phyloP scores from a whole-genome alignment of 2,113 vertebrate genomes.

The Patagioenas fasciata region DNA sequence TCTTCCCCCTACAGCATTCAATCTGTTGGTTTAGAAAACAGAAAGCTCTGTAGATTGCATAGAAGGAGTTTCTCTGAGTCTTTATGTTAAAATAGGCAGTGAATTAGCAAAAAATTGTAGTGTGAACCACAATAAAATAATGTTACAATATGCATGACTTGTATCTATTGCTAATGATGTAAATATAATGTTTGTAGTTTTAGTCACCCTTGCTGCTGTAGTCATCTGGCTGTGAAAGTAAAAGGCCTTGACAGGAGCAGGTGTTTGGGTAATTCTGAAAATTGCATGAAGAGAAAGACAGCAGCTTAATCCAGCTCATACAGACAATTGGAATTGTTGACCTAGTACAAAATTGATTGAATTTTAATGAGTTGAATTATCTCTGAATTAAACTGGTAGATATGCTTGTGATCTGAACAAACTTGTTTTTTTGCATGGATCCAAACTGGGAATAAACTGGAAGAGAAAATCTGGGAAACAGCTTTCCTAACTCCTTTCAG shows the following conservation, averaged over 20 bases:
- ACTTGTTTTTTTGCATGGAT: not conserved
- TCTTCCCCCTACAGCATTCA: not conserved
- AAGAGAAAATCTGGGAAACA: not conserved
- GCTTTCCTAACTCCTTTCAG: not conserved
- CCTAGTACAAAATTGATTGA: conserved; percentile 9
- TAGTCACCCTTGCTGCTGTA: not conserved
- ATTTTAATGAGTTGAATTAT: conserved; percentile 48
- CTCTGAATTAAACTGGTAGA: not conserved
- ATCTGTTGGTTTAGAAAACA: not conserved
- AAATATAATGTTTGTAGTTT: not conserved
- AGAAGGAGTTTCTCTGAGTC: not conserved
- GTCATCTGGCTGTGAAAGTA: not conserved
- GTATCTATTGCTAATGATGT: not conserved
- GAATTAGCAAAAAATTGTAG: not conserved
- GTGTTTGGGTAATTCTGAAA: conserved; percentile 34
- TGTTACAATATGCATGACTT: not conserved
- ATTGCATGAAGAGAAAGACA: not conserved
- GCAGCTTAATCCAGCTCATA: not conserved
- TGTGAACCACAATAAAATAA: not conserved
- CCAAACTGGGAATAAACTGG: not conserved
- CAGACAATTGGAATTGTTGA: conserved; percentile 3
- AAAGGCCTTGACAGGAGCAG: conserved; percentile 13
- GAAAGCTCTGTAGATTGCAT: not conserved
- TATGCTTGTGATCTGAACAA: not conserved
- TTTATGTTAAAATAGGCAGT: not conserved